Base-by-base conservation (phyloP, 2,797 vertebrate species). In the Gobio occitaniae region DNA sequence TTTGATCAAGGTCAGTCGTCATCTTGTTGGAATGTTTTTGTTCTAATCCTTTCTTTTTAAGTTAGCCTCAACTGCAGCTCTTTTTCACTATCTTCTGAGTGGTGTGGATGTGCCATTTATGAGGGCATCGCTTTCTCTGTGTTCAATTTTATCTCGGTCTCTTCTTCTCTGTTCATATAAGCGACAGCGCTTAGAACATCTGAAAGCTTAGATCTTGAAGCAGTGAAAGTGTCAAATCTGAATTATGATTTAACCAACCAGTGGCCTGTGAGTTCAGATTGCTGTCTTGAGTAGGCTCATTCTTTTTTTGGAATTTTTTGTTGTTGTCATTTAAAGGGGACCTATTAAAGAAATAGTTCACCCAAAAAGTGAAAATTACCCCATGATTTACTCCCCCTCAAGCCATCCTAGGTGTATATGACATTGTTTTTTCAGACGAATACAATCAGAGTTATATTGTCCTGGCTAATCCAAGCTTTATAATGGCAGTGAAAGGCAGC, bases 1-100 rank as follows among this genome's bases (percentile, higher is more conserved):
- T 86, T 78, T 74, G 84, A 89, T 90, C 87, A 92, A 93, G 91
- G 92, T 92, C 89, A 86, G 80, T 72, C 71, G 50, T 78, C 68
- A 3, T 84, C 61, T 78, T 84, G 25, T 32, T 29, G 47, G 10
- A 82, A 70, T 56, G 38, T 59, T 84, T 88, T 56, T 29, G 48
- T 80, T 83, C 75, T 52, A 82, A 78, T 85, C 82, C 59, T 63
- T 38, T 80, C 77, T 80, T 61, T 56, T 38, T 25, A 74, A 71
- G 44, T 72, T 12, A 56, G 54, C 65, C 78, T 72, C 56, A 25
- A 25, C 52, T 65, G 50, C 21, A 44, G 21, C 2, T 17, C 50
- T 84, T 21, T 41, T 54, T 44, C 44, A 50, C 19, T 77, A 52
- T 80, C 69, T 70, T 76, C 32, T 83, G 52, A 76, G 47, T 77